These are phyloP conservation scores for Catharus minimus DNA, from an alignment of 2,113 vertebrate genomes.

Conservation along the genomic window DNA sequence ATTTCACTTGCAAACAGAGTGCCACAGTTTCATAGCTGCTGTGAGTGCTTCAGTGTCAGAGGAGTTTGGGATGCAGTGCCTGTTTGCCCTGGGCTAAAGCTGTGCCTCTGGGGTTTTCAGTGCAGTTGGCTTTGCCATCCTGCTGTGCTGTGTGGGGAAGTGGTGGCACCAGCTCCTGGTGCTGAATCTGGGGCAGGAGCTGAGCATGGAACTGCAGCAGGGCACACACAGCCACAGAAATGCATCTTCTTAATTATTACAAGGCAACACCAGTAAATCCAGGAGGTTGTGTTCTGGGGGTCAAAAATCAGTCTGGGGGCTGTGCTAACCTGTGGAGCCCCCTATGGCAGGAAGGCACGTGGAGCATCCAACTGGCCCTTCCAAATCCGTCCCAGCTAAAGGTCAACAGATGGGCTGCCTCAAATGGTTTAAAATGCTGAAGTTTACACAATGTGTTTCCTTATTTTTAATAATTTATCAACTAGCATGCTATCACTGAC, in stretches of 20 bases:
- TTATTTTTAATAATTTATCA: neutral
- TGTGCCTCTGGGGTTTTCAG: too few relatives aligned
- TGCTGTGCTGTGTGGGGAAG: accelerated
- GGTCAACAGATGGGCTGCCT: neutral
- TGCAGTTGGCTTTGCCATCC: neutral
- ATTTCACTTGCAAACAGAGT: neutral
- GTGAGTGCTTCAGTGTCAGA: neutral
- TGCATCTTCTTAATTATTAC: neutral
- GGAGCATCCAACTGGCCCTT: neutral
- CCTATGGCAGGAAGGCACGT: accelerated
- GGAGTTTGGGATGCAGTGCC: neutral
- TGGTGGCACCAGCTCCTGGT: neutral
- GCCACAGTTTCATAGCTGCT: neutral
- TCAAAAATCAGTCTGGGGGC: neutral
- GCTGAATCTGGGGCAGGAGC: neutral
- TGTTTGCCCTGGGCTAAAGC: accelerated
- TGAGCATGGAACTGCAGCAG: neutral
- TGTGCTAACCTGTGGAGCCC: neutral
- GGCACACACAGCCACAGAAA: neutral
- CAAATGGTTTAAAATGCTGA: neutral
- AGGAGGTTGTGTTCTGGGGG: neutral
- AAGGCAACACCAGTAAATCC: accelerated
- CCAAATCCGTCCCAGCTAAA: neutral
- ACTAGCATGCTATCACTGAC: accelerated
- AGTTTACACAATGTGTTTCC: neutral